These are phyloP conservation scores for Eupithecia subumbrata DNA, from an alignment of 2,888 invertebrate genomes.

Conservation along the genomic window DNA sequence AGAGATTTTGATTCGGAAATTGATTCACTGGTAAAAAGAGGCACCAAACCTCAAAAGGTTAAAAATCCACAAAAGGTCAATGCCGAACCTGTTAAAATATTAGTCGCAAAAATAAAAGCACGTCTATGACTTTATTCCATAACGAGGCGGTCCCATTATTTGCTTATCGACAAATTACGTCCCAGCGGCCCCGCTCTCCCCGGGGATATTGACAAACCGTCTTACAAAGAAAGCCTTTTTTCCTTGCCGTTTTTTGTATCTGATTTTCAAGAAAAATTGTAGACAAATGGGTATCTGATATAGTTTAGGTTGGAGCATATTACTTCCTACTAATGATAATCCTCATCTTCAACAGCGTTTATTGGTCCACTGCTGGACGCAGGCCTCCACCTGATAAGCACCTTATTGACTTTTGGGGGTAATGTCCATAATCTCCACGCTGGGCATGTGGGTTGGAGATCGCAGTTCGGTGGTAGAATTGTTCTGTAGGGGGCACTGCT, in stretches of 20 bases:
- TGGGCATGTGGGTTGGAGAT: no score
- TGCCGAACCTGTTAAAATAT: background rate
- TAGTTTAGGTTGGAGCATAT: background rate
- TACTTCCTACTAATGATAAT: background rate
- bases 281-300: background rate
- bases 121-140: conserved; percentile 1
- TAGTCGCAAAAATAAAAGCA: background rate
- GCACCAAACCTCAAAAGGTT: background rate
- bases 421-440: no score
- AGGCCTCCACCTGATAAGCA: no score
- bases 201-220: conserved; percentile 31
- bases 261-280: conserved; percentile 3
- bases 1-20: no score
- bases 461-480: no score
- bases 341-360: no score
- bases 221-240: conserved; percentile 21
- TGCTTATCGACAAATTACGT: conserved; percentile 44
- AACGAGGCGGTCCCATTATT: conserved; percentile 34
- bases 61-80: background rate
- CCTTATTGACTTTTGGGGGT: no score
- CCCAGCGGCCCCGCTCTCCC: conserved; percentile 27
- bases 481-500: no score
- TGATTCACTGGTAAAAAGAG: background rate
- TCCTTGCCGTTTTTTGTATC: background rate
- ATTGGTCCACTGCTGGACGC: no score